A percentile compares a stretch with the other conserved stretches of the same genome.
Evolutionary conservation across 2,797 vertebrate genomes (phyloP).

Genomic region (Leptatherina wallacei): DNA sequence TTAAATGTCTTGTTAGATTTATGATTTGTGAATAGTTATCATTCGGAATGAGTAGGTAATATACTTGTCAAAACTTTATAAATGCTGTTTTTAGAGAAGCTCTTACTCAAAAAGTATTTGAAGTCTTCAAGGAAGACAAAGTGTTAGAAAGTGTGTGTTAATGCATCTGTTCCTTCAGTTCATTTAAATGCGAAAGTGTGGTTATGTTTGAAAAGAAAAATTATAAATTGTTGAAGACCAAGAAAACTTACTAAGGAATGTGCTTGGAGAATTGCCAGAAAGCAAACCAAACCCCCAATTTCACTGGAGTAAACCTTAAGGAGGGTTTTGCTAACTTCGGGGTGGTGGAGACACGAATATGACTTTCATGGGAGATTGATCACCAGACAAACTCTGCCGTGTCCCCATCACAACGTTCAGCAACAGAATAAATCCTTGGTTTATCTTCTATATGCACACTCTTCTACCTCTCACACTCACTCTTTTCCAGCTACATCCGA

Average conservation of each 20-base stretch:
- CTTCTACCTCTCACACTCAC: background rate
- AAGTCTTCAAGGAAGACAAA: background rate
- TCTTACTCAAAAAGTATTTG: background rate
- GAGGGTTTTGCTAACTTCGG: background rate
- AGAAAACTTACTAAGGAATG: background rate
- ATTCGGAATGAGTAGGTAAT: background rate
- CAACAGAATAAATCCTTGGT: background rate
- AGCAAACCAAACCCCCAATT: background rate
- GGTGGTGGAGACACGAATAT: background rate
- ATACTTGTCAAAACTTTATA: background rate
- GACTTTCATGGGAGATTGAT: background rate
- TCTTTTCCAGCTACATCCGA: slow-evolving; percentile 4
- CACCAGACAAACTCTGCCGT: background rate
- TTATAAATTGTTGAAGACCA: background rate
- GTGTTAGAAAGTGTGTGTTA: background rate
- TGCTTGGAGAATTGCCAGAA: background rate
- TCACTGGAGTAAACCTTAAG: background rate
- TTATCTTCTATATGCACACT: background rate
- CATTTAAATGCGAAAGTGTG: background rate
- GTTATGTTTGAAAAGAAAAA: background rate
- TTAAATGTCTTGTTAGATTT: background rate
- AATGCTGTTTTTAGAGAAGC: background rate
- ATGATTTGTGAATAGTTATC: background rate
- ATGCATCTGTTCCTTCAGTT: background rate
- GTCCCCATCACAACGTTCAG: background rate